Percentiles rank a stretch among this genome's conserved stretches.
Conservation (phyloP, 2,888 invertebrate genomes). For the Eurytoma californica region DNA sequence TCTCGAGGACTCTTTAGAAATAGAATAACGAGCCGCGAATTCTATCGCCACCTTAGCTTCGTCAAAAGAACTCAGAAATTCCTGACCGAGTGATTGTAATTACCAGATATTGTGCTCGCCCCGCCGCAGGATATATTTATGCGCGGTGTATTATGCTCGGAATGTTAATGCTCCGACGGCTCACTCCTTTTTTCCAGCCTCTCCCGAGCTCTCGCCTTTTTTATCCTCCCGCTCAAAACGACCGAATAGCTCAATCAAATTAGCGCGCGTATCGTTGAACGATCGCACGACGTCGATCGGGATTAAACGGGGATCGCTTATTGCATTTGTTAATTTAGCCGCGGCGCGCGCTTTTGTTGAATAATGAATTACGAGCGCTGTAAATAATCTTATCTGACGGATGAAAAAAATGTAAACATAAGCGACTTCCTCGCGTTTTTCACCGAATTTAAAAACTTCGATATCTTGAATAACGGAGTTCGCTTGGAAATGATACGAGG, state of each 20-base stretch:
- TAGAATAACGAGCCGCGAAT: not conserved
- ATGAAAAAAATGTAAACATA: not conserved
- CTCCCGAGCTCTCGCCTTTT: constrained; percentile 10
- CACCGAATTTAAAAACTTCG: too few species aligned
- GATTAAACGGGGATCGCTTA: too few species aligned
- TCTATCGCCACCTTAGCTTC: not conserved
- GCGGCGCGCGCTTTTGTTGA: not conserved
- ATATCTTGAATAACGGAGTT: too few species aligned
- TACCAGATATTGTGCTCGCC: constrained; percentile 64
- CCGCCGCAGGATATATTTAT: constrained; percentile 62
- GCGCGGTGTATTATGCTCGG: constrained; percentile 62
- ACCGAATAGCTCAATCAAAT: constrained; percentile 13
- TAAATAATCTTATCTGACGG: constrained; percentile 44
- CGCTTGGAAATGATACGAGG: too few species aligned
- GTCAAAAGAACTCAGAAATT: not conserved
- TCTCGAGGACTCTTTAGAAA: too few species aligned
- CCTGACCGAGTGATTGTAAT: constrained; percentile 61
- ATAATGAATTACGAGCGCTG: not conserved
- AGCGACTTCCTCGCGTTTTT: too few species aligned
- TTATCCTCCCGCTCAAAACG: not conserved
- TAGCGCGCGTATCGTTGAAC: not conserved
- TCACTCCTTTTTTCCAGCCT: not conserved
- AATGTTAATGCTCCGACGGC: constrained; percentile 61
- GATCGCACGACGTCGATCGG: too few species aligned
- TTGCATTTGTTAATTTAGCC: not conserved